Evolutionary conservation across 23 tunicate genomes (phyloP).

Genomic region (Botrylloides violaceus): DNA sequence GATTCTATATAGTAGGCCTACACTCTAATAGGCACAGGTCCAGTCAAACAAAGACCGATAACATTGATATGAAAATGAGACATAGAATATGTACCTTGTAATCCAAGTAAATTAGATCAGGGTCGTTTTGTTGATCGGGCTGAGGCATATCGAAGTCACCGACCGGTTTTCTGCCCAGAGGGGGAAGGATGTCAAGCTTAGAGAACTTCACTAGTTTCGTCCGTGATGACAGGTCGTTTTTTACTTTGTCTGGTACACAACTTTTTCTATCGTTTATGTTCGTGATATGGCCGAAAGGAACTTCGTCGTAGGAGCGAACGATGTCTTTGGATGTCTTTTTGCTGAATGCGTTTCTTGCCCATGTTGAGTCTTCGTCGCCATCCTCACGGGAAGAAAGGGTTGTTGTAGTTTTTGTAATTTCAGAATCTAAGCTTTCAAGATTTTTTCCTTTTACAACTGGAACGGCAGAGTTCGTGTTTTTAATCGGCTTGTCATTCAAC

Average conservation of each 20-base stretch:
- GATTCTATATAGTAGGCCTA: too few species aligned
- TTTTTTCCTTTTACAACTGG: slow-evolving; percentile 4
- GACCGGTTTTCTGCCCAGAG: too few species aligned
- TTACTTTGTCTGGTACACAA: neutral
- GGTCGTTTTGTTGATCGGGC: too few species aligned
- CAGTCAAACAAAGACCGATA: too few species aligned
- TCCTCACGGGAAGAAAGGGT: neutral
- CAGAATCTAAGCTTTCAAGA: neutral
- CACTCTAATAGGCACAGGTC: too few species aligned
- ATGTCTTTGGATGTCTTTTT: slow-evolving; percentile 3
- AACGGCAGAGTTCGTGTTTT: neutral
- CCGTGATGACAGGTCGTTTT: neutral
- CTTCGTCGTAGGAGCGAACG: slow-evolving; percentile 1
- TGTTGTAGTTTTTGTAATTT: too few species aligned
- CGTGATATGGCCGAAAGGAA: neutral
- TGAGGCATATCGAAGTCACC: too few species aligned
- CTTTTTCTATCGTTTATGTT: neutral
- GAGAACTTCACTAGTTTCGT: neutral
- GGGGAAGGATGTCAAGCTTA: neutral
- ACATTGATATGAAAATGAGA: too few species aligned
- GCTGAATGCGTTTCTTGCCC: slow-evolving; percentile 22
- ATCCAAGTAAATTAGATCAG: too few species aligned
- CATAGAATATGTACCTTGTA: too few species aligned
- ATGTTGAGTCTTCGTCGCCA: slow-evolving; percentile 16
- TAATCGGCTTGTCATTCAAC: neutral